These are phyloP conservation scores for Microchirus variegatus DNA, from an alignment of 2,797 vertebrate genomes.

Conservation along the genomic window DNA sequence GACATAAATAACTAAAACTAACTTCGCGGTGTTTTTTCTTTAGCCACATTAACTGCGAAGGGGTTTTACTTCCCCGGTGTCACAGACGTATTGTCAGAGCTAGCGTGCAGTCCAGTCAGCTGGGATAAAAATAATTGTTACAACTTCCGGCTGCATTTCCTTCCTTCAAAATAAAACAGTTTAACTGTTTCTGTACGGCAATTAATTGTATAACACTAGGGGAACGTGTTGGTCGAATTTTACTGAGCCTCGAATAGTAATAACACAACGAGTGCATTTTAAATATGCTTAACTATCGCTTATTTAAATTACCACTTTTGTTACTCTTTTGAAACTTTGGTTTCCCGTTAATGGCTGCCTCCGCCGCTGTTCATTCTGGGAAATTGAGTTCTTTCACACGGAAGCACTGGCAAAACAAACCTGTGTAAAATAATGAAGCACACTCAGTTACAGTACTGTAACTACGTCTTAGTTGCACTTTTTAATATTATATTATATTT, in stretches of 20 bases:
- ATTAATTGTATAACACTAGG: rapidly evolving
- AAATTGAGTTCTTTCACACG: too few relatives aligned
- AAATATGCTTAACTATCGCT: too few relatives aligned
- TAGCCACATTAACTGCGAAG: slow-evolving; percentile 7
- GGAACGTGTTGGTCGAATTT: not conserved
- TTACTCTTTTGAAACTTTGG: too few relatives aligned
- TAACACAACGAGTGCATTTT: too few relatives aligned
- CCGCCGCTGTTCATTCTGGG: too few relatives aligned
- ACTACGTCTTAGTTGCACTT: too few relatives aligned
- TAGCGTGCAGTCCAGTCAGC: not conserved
- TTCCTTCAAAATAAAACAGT: slow-evolving; percentile 31
- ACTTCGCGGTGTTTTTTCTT: not conserved
- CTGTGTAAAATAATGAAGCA: too few relatives aligned
- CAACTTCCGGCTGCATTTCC: slow-evolving; percentile 15
- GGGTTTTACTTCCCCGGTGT: slow-evolving; percentile 5
- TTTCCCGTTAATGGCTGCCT: too few relatives aligned
- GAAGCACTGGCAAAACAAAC: too few relatives aligned
- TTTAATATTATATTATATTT: too few relatives aligned
- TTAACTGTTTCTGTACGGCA: not conserved
- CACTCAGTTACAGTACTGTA: too few relatives aligned
- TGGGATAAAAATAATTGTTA: not conserved
- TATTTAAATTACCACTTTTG: too few relatives aligned
- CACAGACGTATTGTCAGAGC: not conserved
- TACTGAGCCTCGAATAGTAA: not conserved
- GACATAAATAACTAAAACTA: not conserved